These are phyloP conservation scores for Ditylenchus dipsaci DNA, from an alignment of 1,140 invertebrate genomes.

Conservation along the genomic window DNA sequence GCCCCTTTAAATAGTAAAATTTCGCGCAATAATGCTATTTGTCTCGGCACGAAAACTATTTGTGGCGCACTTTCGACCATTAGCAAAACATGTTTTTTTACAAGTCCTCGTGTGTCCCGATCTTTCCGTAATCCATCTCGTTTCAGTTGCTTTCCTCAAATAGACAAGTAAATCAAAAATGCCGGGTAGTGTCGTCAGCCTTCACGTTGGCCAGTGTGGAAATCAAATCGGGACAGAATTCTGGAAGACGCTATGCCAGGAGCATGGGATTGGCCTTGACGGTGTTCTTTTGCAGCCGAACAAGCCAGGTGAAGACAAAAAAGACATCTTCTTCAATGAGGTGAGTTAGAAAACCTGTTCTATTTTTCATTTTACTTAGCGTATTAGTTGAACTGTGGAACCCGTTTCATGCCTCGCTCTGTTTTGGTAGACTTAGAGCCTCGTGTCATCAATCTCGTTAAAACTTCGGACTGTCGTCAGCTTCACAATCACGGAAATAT, in stretches of 20 bases:
- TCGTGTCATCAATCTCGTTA: constrained; percentile 90
- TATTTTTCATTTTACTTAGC: constrained; percentile 9
- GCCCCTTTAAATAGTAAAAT: too few relatives aligned
- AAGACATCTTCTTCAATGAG: constrained; percentile 99
- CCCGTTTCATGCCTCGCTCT: constrained; percentile 93
- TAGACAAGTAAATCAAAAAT: background rate
- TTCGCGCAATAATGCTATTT: too few relatives aligned
- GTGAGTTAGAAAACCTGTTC: constrained; percentile 62
- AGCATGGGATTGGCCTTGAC: constrained; percentile 92
- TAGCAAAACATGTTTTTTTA: too few relatives aligned
- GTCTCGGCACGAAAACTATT: too few relatives aligned
- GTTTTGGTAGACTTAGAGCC: constrained; percentile 94
- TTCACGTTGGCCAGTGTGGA: constrained; percentile 92
- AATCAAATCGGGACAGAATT: constrained; percentile 99
- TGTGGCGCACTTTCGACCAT: too few relatives aligned
- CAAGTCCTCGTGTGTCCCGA: too few relatives aligned
- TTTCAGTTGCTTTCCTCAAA: too few relatives aligned
- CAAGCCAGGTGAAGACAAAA: constrained; percentile 81
- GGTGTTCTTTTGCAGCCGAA: constrained; percentile 89
- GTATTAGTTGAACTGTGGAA: constrained; percentile 77
- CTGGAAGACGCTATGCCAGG: constrained; percentile 94
- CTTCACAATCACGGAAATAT: constrained; percentile 97
- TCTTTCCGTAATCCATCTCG: too few relatives aligned
- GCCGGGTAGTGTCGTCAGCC: background rate
- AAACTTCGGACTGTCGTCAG: constrained; percentile 70